A percentile compares a stretch with the other conserved stretches of the same genome.
These are phyloP conservation scores for Uloborus diversus DNA, from an alignment of 1,140 invertebrate species.

Conservation along the genomic window DNA sequence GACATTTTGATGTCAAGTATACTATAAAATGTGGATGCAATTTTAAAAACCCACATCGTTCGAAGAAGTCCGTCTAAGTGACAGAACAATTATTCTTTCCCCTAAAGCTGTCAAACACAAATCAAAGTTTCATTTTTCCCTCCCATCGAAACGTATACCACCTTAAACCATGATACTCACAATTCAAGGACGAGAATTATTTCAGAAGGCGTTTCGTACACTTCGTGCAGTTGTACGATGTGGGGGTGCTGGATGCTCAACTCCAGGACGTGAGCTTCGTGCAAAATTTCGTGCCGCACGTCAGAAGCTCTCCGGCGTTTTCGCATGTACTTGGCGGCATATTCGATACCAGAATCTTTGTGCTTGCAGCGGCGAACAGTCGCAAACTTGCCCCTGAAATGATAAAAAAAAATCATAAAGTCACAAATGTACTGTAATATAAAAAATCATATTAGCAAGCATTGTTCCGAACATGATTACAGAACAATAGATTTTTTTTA, in stretches of 20 bases:
- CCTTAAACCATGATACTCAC: too few species aligned
- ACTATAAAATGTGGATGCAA: too few species aligned
- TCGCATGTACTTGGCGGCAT: conserved; percentile 94
- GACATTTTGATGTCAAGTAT: too few species aligned
- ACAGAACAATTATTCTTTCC: too few species aligned
- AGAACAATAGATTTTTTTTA: too few species aligned
- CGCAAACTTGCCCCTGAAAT: conserved; percentile 92
- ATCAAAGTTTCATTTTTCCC: too few species aligned
- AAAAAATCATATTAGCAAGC: too few species aligned
- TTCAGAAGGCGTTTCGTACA: conserved; percentile 82
- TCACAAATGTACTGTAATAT: neutral
- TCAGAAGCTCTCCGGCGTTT: conserved; percentile 83
- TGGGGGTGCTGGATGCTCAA: conserved; percentile 79
- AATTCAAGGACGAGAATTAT: conserved; percentile 88
- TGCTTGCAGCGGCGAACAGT: conserved; percentile 89
- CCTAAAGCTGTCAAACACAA: too few species aligned
- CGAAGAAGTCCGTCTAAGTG: too few species aligned
- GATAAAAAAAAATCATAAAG: conserved; percentile 36
- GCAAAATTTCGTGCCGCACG: conserved; percentile 80
- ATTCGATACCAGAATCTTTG: conserved; percentile 81
- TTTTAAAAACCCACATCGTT: too few species aligned
- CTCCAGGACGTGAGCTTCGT: conserved; percentile 90
- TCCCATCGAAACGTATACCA: too few species aligned
- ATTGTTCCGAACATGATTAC: too few species aligned
- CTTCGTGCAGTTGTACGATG: conserved; percentile 87